These are phyloP conservation scores for Lochmaea crataegi DNA, from an alignment of 2,888 invertebrate species.

Conservation along the genomic window DNA sequence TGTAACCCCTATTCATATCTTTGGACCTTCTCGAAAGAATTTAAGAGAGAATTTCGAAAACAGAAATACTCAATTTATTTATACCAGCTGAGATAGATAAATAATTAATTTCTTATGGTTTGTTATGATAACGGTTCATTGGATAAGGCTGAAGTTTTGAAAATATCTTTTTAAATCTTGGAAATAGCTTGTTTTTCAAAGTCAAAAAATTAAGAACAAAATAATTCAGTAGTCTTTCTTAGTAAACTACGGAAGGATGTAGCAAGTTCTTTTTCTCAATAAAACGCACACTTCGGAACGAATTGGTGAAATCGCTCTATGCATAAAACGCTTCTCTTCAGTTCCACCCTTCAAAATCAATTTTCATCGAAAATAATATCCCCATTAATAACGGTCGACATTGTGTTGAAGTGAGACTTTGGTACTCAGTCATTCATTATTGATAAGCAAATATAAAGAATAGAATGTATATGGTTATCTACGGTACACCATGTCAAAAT, in stretches of 20 bases:
- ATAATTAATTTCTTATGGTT: no score
- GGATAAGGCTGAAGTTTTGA: no score
- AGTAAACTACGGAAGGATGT: neutral
- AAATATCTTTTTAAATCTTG: no score
- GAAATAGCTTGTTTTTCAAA: no score
- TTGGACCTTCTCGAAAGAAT: no score
- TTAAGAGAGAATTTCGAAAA: no score
- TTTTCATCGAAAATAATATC: slow-evolving; percentile 5
- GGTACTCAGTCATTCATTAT: slow-evolving; percentile 8
- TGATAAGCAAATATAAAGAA: slow-evolving; percentile 6
- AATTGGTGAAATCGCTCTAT: neutral
- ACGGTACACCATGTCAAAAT: slow-evolving; percentile 22
- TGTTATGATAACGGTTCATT: no score
- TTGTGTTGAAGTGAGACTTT: slow-evolving; percentile 5
- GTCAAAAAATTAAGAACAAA: no score
- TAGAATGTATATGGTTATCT: slow-evolving; percentile 11
- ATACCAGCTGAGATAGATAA: no score
- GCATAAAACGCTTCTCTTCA: neutral
- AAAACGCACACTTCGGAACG: slow-evolving; percentile 1
- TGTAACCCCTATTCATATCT: no score
- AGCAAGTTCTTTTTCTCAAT: neutral
- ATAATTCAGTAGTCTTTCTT: no score
- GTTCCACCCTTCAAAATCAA: slow-evolving; percentile 7
- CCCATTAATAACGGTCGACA: slow-evolving; percentile 6
- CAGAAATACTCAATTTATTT: no score